Conservation (phyloP, 2,888 invertebrate genomes). For the Acleris laterana region DNA sequence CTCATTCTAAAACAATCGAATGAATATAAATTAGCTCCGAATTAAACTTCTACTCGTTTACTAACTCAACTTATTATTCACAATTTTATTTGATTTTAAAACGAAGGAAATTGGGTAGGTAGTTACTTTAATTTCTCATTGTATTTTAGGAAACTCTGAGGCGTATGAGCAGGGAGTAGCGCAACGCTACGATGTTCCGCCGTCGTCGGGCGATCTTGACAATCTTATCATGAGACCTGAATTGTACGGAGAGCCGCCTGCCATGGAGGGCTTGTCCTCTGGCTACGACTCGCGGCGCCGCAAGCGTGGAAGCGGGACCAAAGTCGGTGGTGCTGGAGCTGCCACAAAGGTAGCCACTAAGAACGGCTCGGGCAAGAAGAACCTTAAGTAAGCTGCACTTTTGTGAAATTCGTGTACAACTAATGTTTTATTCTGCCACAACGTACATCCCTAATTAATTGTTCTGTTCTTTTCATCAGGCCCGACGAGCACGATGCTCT, state of each 20-base stretch:
- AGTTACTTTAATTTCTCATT: slow-evolving; percentile 1
- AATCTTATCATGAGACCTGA: slow-evolving; percentile 86
- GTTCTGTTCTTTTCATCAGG: slow-evolving; percentile 46
- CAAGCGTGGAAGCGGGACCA: slow-evolving; percentile 76
- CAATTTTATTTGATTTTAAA: too few relatives aligned
- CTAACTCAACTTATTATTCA: not conserved
- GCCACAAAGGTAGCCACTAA: slow-evolving; percentile 80
- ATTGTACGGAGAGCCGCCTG: slow-evolving; percentile 85
- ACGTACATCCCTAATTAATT: not conserved
- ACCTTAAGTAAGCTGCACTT: slow-evolving; percentile 65
- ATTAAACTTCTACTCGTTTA: slow-evolving; percentile 1
- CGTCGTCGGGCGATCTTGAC: slow-evolving; percentile 77
- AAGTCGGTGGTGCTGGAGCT: slow-evolving; percentile 77
- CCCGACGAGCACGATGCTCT: slow-evolving; percentile 64
- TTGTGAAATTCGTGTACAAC: slow-evolving; percentile 21
- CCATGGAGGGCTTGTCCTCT: slow-evolving; percentile 71
- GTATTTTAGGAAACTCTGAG: slow-evolving; percentile 70
- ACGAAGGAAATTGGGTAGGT: not conserved
- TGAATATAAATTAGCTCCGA: slow-evolving; percentile 9
- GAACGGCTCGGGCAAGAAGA: slow-evolving; percentile 76
- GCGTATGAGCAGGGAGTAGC: slow-evolving; percentile 73
- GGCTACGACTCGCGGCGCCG: slow-evolving; percentile 72
- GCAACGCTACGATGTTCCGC: slow-evolving; percentile 69
- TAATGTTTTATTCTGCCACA: not conserved
- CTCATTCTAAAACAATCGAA: slow-evolving; percentile 16